Evolutionary conservation across 1,140 invertebrate species (phyloP).

Genomic region (Trichonephila clavata): DNA sequence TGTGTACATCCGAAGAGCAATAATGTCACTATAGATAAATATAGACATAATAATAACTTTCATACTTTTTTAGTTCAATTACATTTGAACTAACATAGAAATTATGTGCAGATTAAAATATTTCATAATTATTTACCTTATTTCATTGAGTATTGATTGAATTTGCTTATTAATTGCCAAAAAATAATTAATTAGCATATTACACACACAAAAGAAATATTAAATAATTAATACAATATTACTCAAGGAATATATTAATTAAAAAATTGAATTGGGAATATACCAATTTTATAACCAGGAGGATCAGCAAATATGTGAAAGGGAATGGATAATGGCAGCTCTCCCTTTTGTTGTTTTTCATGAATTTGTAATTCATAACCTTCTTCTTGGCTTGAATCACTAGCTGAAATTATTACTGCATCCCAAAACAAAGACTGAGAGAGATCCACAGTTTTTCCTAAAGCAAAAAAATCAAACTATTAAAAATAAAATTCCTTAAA

Average conservation of each 20-base stretch:
- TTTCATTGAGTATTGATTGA: too few species aligned
- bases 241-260: not conserved
- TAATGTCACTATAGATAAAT: too few species aligned
- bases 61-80: not conserved
- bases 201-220: not conserved
- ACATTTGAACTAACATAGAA: not conserved
- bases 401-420: conserved; percentile 81
- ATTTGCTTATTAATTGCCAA: too few species aligned
- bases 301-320: conserved; percentile 80
- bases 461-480: not conserved
- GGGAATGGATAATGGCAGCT: conserved; percentile 79
- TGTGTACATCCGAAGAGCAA: too few species aligned
- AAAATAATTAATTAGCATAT: not conserved
- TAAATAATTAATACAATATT: conserved; percentile 2
- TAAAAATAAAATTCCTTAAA: too few species aligned
- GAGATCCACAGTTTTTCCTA: conserved; percentile 6
- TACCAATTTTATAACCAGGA: conserved; percentile 81
- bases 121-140: too few species aligned
- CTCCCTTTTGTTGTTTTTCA: conserved; percentile 78
- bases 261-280: not conserved
- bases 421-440: conserved; percentile 80
- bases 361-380: conserved; percentile 81
- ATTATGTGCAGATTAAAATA: too few species aligned
- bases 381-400: conserved; percentile 80
- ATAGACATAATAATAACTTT: too few species aligned